These are phyloP conservation scores for Portunus trituberculatus DNA, from an alignment of 1,140 invertebrate species.

Conservation along the genomic window DNA sequence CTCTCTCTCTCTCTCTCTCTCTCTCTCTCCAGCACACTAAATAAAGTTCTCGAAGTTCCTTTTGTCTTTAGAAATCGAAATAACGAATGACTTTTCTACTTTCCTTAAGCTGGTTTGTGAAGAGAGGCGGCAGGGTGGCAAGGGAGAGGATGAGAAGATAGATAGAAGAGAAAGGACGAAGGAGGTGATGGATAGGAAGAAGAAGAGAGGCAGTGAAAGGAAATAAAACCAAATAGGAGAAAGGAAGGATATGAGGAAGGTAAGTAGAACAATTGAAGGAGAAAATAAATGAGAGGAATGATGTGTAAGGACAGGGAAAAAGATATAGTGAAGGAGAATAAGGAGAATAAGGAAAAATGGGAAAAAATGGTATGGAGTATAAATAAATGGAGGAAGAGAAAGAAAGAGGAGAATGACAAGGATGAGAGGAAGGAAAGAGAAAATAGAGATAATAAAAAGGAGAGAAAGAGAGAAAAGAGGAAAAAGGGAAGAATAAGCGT, in stretches of 20 bases:
- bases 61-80: no score
- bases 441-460: background rate
- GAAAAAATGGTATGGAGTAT: background rate
- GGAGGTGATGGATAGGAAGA: background rate
- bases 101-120: no score
- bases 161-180: background rate
- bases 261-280: background rate
- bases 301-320: background rate
- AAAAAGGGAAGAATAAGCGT: no score
- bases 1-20: no score
- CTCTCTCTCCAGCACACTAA: no score
- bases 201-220: background rate
- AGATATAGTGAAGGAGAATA: background rate
- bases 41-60: no score
- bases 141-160: no score
- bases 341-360: background rate
- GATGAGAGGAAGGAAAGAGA: background rate
- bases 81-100: no score
- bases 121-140: no score
- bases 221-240: background rate
- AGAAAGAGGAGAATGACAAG: background rate
- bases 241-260: background rate
- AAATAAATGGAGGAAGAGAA: background rate
- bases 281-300: background rate
- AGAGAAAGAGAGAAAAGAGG: background rate